Conservation (phyloP, 2,113 vertebrate genomes). For the Hydrolagus affinis region DNA sequence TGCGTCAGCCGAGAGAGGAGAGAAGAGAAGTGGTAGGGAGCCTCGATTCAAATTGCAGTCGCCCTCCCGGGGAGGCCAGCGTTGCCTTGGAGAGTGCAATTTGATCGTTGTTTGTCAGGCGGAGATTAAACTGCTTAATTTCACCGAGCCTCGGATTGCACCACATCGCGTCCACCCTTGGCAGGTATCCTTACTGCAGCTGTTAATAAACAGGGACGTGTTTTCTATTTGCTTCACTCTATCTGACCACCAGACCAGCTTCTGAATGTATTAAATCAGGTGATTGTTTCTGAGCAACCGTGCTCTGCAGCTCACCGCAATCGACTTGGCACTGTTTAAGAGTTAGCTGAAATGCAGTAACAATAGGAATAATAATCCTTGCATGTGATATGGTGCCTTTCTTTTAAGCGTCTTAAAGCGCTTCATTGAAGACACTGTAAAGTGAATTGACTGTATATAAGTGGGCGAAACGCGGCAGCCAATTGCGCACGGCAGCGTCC, state of each 20-base stretch:
- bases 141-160: too few relatives aligned
- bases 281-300: not conserved
- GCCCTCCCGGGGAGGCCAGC: too few relatives aligned
- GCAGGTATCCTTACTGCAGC: not conserved
- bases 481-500: too few relatives aligned
- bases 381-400: too few relatives aligned
- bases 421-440: too few relatives aligned
- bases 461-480: too few relatives aligned
- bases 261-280: not conserved
- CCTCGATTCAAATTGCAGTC: too few relatives aligned
- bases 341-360: not conserved
- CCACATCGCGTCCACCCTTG: not conserved
- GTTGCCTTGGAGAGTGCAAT: not conserved
- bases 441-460: too few relatives aligned
- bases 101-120: not conserved
- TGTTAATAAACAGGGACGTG: not conserved
- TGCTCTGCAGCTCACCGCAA: not conserved
- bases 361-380: too few relatives aligned
- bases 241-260: not conserved
- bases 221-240: not conserved
- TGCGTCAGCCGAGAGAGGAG: too few relatives aligned
- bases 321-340: not conserved
- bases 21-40: too few relatives aligned
- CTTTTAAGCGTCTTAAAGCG: too few relatives aligned
- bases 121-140: not conserved